Evolutionary conservation across 2,113 vertebrate genomes (phyloP), one percentile per base, ranked within the genome.

Genomic region (Euleptes europaea): DNA sequence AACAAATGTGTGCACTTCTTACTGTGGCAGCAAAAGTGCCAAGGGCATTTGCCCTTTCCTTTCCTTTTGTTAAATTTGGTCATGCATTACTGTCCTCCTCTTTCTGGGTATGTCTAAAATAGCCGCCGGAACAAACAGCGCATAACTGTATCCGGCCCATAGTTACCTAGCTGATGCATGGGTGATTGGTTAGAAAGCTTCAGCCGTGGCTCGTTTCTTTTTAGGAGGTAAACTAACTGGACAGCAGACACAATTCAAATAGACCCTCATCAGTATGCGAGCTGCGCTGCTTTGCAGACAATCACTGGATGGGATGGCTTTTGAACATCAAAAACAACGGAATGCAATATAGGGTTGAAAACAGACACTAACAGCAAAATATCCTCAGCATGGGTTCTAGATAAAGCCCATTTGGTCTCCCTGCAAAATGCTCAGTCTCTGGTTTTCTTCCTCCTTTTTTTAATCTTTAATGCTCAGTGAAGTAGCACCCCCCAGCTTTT

Each of bases 371-470:
- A 44, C 63, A 84, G 47, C 15, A 42, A 82, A 77, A 76, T 3
- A 0, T 0, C 77, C 85, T 77, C 0, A 0, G 87, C 80, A 47
- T 86, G 74, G 80, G 44, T 65, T 90, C 78, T 74, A 84, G 31
- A 75, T 89, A 82, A 38, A 88, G 3, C 31, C n/a, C 31, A 26
- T 90, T 92, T 86, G 49, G 71, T 88, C 73, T 86, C 84, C 86
- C 84, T 78, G 73, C 67, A 87, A 38, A 69, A 54, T 84, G 85
- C 73, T 70, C 63, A 69, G 3, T 38, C 84, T 86, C 26, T 69
- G n/a, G 81, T 81, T 82, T 14, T 35, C 2, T 9, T 28, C 8
- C 12, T 19, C 21, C 5, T 6, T 19, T 23, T n/a, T 84, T 57
- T 71, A 86, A 78, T 70, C 63, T 90, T 85, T 83, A 86, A 65